phyloP scores from a whole-genome alignment of 1,140 invertebrate species.

The Aphaenogaster rudis region DNA sequence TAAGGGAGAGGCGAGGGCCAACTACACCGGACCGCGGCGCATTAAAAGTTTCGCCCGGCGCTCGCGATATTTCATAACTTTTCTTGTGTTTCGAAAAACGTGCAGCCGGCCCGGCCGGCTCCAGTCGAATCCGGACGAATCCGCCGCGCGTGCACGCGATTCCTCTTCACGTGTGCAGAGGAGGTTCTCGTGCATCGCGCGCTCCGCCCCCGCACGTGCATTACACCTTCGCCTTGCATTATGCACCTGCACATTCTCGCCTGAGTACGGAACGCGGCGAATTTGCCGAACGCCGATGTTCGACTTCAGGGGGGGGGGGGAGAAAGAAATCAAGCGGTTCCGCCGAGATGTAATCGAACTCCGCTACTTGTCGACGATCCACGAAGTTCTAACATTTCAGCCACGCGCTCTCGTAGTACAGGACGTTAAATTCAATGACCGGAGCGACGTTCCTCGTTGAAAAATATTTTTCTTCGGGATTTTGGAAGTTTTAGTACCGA shows the following conservation, averaged over 20 bases:
- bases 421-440: not conserved
- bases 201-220: not conserved
- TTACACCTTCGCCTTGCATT: not conserved
- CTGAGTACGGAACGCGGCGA: constrained; percentile 8
- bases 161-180: constrained; percentile 36
- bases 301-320: not conserved
- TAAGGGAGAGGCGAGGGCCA: constrained; percentile 56
- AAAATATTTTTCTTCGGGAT: not conserved
- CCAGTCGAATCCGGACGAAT: constrained; percentile 61
- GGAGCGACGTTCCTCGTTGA: not conserved
- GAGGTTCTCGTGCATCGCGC: not conserved
- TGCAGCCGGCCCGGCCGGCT: constrained; percentile 60
- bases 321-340: not conserved
- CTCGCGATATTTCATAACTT: constrained; percentile 86
- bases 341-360: constrained; percentile 9
- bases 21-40: constrained; percentile 75
- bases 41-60: constrained; percentile 85
- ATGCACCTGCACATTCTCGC: constrained; percentile 16
- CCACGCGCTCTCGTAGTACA: not conserved
- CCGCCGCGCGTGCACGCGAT: constrained; percentile 70
- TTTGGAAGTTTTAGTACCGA: not conserved
- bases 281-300: constrained; percentile 31
- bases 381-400: not conserved
- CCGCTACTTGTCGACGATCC: not conserved
- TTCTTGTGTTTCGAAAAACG: constrained; percentile 85